These are phyloP conservation scores for Periophthalmus modestus DNA, from an alignment of 2,113 vertebrate genomes.

Conservation along the genomic window DNA sequence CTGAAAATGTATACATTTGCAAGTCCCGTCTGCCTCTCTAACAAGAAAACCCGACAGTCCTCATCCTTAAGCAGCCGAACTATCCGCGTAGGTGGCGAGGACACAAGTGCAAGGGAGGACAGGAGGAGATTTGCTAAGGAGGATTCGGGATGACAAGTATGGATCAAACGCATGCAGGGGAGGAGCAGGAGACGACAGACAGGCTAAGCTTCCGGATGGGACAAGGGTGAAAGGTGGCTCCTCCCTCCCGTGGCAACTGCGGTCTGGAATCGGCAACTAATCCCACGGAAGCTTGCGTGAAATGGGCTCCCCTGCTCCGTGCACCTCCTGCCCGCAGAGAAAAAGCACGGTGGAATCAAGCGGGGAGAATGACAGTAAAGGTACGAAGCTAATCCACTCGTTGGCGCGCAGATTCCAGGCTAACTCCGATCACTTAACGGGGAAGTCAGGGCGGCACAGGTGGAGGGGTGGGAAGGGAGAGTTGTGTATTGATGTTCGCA, in stretches of 20 bases:
- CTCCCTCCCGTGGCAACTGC: constrained; percentile 33
- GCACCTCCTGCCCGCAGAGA: constrained; percentile 50
- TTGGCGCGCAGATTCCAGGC: constrained; percentile 43
- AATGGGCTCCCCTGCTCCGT: constrained; percentile 58
- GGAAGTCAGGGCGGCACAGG: constrained; percentile 34
- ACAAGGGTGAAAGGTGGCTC: constrained; percentile 49
- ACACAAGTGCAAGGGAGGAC: not conserved
- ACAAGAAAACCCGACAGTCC: not conserved
- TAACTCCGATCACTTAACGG: constrained; percentile 50
- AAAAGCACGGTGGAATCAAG: constrained; percentile 42
- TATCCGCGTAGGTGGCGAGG: not conserved
- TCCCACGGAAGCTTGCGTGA: constrained; percentile 64
- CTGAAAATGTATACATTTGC: not conserved
- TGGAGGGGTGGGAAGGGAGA: constrained; percentile 11
- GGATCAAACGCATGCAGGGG: not conserved
- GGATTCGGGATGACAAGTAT: constrained; percentile 8
- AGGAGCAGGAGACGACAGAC: not conserved
- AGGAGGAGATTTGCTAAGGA: constrained; percentile 2
- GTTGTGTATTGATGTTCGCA: constrained; percentile 19
- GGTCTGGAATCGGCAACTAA: constrained; percentile 54
- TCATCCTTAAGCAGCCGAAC: not conserved
- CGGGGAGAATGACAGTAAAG: constrained; percentile 48
- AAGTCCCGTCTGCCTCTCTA: not conserved
- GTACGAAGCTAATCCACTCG: constrained; percentile 60
- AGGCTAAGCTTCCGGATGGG: constrained; percentile 17